Evolutionary conservation across 2,888 invertebrate species (phyloP), one percentile per base, ranked within the genome.

Genomic region (Actias luna): DNA sequence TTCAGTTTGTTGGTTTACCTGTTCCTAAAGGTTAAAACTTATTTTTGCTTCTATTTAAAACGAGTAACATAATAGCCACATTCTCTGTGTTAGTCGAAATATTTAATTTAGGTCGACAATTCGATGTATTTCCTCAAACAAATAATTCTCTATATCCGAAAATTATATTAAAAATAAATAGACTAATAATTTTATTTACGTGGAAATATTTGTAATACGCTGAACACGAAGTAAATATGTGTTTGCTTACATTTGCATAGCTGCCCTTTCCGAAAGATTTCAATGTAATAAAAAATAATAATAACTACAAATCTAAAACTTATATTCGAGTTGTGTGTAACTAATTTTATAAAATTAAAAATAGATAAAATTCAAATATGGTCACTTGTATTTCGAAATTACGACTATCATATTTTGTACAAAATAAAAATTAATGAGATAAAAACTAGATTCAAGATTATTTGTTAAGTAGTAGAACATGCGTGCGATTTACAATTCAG

Each of bases 331-430:
- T 7, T 55, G 55, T 0, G n/a, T 29, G 29, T 7, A 27, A 55
- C n/a, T 55, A 16, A 29, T 55, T 16, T n/a, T 52, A n/a, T n/a
- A 52, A 25, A 25, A 52, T 25, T 52, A 52, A 52, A 52, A 52
- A 52, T 52, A 52, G 50, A 52, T 27, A 55, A n/a, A 14, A 29
- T 55, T 27, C 14, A 55, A 55, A 55, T 55, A 55, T 55, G 55
- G 55, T 29, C 55, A 55, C 55, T 16, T 55, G 55, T 29, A 29
- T 46, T 22, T 46, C 8, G 8, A 22, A 5, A n/a, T 27, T 52
- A 42, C 14, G 5, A 52, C 25, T 27, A 52, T 27, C 36, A 36
- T 35, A 25, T 22, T 8, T 52, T 52, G 50, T 52, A 52, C 50
- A 52, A 52, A 12, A 25, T 42, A 27, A 52, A 52, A 52, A 25